Conservation (phyloP, 2,797 vertebrate species). For the Poeciliopsis gracilis region DNA sequence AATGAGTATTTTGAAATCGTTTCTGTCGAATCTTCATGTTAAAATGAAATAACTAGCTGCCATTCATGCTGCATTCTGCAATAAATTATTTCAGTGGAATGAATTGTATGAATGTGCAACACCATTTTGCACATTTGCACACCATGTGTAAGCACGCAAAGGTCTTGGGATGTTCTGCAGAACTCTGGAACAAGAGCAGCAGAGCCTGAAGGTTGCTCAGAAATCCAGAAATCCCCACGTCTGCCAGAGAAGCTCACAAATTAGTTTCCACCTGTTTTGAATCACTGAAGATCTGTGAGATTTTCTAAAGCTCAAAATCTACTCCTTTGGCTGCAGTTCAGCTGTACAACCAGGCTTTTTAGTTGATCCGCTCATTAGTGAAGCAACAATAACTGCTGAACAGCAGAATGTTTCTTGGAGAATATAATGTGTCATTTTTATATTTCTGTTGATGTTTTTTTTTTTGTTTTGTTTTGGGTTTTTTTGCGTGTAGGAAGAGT, state of each 20-base stretch:
- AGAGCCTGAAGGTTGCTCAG: not conserved
- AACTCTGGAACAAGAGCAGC: not conserved
- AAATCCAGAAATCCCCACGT: not conserved
- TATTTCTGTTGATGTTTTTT: too few relatives aligned
- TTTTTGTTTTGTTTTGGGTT: not conserved
- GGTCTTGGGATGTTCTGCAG: not conserved
- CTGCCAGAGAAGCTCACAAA: not conserved
- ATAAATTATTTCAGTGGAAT: not conserved
- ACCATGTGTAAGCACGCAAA: not conserved
- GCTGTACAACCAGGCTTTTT: not conserved
- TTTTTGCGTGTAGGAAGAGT: conserved; percentile 59
- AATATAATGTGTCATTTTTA: not conserved
- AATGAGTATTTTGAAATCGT: not conserved
- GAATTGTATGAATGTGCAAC: not conserved
- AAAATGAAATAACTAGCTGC: not conserved
- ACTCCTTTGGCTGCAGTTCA: not conserved
- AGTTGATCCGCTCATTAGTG: not conserved
- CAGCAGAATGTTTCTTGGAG: not conserved
- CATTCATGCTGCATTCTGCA: not conserved
- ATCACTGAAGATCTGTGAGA: not conserved
- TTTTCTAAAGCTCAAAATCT: not conserved
- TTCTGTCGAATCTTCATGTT: not conserved
- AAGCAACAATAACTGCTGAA: not conserved
- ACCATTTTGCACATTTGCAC: not conserved
- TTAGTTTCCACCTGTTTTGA: not conserved